Evolutionary conservation across 2,888 invertebrate genomes (phyloP).

Genomic region (Orthosia gracilis): DNA sequence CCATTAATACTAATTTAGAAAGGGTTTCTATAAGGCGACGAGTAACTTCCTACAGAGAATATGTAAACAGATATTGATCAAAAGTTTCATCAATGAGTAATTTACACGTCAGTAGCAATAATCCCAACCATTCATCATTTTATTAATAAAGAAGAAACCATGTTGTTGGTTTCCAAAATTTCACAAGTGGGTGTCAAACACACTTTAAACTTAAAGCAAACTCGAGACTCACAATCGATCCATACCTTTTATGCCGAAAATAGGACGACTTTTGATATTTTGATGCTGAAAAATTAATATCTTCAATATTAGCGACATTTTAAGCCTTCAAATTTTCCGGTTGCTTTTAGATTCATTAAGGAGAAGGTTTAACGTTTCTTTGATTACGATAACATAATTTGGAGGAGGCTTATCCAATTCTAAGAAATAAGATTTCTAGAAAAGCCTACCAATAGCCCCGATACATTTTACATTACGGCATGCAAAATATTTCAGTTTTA

Average conservation of each 20-base stretch:
- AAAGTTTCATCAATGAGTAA: neutral
- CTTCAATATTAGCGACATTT: neutral
- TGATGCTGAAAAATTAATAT: conserved; percentile 1
- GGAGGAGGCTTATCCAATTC: neutral
- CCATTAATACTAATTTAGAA: conserved; percentile 23
- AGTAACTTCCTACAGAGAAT: neutral
- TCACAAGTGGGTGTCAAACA: conserved; percentile 9
- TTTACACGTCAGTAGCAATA: conserved; percentile 3
- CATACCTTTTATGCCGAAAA: conserved; percentile 12
- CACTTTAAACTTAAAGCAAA: conserved; percentile 8
- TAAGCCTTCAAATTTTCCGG: neutral
- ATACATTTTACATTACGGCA: no score
- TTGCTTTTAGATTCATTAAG: neutral
- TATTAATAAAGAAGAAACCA: neutral
- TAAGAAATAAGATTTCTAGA: neutral
- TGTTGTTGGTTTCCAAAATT: neutral
- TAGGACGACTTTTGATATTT: conserved; percentile 17
- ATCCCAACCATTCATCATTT: conserved; percentile 8
- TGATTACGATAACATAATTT: neutral
- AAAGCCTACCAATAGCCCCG: neutral
- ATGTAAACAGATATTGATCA: conserved; percentile 12
- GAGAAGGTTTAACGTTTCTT: neutral
- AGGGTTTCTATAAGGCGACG: neutral
- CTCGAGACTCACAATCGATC: neutral
- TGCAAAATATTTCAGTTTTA: no score